Evolutionary conservation across 2,888 invertebrate genomes (phyloP), one percentile per base, ranked within the genome.

Genomic region (Orthosia gracilis): DNA sequence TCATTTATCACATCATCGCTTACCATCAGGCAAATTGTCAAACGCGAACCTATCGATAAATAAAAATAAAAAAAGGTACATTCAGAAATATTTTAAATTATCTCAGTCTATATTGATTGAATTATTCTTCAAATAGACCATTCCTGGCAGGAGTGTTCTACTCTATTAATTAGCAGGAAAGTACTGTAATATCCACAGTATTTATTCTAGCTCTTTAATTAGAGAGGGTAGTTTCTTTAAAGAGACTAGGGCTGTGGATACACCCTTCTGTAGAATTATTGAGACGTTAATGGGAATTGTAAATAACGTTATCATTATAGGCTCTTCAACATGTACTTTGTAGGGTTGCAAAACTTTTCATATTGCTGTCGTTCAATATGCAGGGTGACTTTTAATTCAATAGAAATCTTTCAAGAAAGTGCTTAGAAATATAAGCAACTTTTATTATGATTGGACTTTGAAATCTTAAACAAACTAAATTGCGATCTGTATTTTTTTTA

Each of bases 91-190:
- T 47, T 58, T 47, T 9, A 5, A 31, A 40, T 21, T 13, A 57
- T 12, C 4, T 18, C 2, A 70, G 4, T 21, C 31, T 13, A 13
- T 15, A 55, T 55, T 71, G 17, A 63, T 73, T 49, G 2, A 45
- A 50, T 50, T 50, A 45, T 64, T 26, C 57, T 58, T 72, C 64
- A 58, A 72, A 64, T 50, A 58, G 18, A 58, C 21, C 11, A 4
- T 26, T 26, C 55, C 5, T 70, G n/a, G 5, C 50, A 57, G 40
- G 15, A 58, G 15, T 18, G 1, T 45, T 64, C 57, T n/a, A 72
- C 9, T 72, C 11, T 40, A 74, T 59, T 52, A 11, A 21, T 26
- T 45, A 23, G 31, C 17, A 26, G 15, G 50, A 31, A 26, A 31
- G 18, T 13, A 31, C 26, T 74, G 4, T 58, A n/a, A 58, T 45